phyloP scores from a whole-genome alignment of 2,113 vertebrate species.

The Myiopsitta monachus region DNA sequence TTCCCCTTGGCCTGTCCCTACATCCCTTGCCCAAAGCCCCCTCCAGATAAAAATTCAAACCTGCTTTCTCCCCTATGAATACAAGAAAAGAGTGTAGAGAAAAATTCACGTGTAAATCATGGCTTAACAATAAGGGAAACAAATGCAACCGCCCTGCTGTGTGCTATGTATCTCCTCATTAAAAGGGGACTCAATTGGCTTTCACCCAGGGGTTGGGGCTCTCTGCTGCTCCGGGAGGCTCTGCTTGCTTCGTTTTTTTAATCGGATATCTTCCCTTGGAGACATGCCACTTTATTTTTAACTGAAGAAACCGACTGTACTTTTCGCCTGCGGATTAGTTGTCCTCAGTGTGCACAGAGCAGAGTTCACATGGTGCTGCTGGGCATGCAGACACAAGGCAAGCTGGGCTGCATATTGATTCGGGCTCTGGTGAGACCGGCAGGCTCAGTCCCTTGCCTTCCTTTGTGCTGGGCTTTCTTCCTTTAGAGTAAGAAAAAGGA shows the following conservation, averaged over 20 bases:
- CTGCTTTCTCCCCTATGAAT: neutral
- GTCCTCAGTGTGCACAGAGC: slow-evolving; percentile 20
- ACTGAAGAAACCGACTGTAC: slow-evolving; percentile 38
- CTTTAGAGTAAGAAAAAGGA: neutral
- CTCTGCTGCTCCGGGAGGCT: neutral
- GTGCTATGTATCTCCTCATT: neutral
- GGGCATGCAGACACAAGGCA: neutral
- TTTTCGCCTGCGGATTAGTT: slow-evolving; percentile 41
- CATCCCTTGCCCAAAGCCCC: neutral
- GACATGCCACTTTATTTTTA: slow-evolving; percentile 58
- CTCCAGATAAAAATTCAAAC: neutral
- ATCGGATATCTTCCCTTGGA: slow-evolving; percentile 20
- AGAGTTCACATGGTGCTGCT: neutral
- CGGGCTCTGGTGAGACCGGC: neutral
- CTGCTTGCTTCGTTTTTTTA: slow-evolving; percentile 18
- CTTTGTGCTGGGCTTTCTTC: slow-evolving; percentile 44
- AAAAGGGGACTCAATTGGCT: neutral
- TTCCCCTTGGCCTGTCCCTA: neutral
- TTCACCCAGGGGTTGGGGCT: neutral
- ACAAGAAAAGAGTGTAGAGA: neutral
- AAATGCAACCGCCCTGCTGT: neutral
- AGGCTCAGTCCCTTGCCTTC: neutral
- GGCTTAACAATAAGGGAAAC: neutral
- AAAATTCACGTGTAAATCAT: neutral
- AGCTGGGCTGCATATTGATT: slow-evolving; percentile 56